Evolutionary conservation across 1,140 invertebrate species (phyloP).

Genomic region (Aphelenchoides fujianensis): DNA sequence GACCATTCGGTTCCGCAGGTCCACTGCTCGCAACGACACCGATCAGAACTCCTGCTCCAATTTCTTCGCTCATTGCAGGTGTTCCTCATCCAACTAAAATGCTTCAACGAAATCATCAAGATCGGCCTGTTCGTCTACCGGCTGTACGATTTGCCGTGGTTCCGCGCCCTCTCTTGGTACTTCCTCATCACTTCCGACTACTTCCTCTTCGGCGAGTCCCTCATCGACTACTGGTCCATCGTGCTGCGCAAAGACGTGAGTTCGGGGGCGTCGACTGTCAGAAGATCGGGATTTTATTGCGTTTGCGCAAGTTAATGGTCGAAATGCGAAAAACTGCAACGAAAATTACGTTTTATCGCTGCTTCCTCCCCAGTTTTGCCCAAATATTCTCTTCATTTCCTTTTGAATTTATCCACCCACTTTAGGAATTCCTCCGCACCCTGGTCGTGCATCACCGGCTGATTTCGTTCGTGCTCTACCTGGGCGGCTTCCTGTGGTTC

Average conservation of each 20-base stretch:
- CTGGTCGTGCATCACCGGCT: conserved; percentile 94
- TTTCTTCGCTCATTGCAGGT: conserved; percentile 71
- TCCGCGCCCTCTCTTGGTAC: conserved; percentile 96
- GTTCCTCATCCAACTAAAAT: conserved; percentile 94
- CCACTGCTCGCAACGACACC: too few relatives aligned
- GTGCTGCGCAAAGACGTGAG: conserved; percentile 65
- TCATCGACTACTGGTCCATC: conserved; percentile 93
- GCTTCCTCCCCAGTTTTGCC: too few relatives aligned
- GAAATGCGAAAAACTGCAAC: too few relatives aligned
- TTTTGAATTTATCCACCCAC: conserved; percentile 41
- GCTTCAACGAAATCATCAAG: conserved; percentile 98
- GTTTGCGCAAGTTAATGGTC: too few relatives aligned
- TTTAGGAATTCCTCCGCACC: conserved; percentile 84
- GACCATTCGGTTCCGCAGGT: too few relatives aligned
- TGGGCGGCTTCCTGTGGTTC: conserved; percentile 95
- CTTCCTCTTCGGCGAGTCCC: conserved; percentile 96
- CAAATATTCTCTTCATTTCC: too few relatives aligned
- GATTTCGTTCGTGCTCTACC: conserved; percentile 93
- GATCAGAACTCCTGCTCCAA: too few relatives aligned
- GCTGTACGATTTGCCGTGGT: conserved; percentile 96
- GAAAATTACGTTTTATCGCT: too few relatives aligned
- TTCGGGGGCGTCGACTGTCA: background rate
- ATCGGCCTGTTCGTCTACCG: conserved; percentile 97
- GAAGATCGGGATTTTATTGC: too few relatives aligned
- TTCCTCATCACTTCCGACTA: conserved; percentile 97